Evolutionary conservation across 2,113 vertebrate species (phyloP).

Genomic region (Thalassarche chlororhynchos): DNA sequence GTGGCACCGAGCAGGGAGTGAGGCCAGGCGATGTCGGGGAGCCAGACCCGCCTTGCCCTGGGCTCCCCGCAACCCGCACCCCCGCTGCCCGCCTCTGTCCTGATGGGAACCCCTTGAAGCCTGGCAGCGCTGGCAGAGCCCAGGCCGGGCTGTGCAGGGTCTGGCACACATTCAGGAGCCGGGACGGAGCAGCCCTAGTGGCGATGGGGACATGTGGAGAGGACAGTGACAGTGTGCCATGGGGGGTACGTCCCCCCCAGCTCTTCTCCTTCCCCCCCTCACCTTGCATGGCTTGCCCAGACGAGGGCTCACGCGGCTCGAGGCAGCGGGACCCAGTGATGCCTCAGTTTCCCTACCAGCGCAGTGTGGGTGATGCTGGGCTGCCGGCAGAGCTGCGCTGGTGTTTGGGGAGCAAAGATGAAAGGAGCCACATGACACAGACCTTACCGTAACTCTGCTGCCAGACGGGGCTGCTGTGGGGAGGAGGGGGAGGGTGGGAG

Average conservation of each 20-base stretch:
- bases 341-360: not conserved
- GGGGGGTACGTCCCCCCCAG: rapidly evolving
- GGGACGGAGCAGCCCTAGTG: rapidly evolving
- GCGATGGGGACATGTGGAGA: not conserved
- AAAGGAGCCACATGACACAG: not conserved
- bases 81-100: not conserved
- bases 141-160: not conserved
- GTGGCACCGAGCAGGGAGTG: not conserved
- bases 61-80: not conserved
- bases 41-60: not conserved
- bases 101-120: not conserved
- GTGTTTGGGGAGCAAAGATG: not conserved
- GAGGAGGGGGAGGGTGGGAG: not conserved
- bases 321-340: not conserved
- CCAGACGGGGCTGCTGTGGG: not conserved
- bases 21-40: not conserved
- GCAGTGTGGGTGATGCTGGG: not conserved
- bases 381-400: not conserved
- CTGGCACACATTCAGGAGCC: rapidly evolving
- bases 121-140: not conserved
- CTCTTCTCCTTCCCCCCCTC: not conserved
- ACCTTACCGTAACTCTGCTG: not conserved
- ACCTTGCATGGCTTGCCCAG: not conserved
- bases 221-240: not conserved
- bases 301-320: rapidly evolving